Conservation (phyloP, 2,113 vertebrate species). For the Ovibos moschatus region DNA sequence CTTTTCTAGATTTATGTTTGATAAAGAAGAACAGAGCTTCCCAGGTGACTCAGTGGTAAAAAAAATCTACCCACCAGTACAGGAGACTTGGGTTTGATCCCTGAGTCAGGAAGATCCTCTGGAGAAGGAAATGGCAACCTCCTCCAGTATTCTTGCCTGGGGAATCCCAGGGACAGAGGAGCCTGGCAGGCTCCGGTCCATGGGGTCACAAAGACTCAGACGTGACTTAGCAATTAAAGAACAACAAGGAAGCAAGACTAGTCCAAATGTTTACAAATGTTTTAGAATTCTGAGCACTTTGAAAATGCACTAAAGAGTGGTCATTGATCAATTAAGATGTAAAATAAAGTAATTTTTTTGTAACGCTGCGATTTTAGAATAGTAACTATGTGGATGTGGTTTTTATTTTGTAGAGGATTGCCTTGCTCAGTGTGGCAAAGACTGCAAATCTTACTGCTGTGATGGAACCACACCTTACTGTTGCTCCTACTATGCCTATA, state of each 20-base stretch:
- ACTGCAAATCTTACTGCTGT: slow-evolving; percentile 92
- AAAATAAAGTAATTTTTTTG: slow-evolving; percentile 63
- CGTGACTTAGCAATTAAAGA: not conserved
- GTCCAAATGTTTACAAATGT: not conserved
- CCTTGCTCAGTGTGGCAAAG: slow-evolving; percentile 87
- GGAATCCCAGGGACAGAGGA: not conserved
- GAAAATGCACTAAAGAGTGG: not conserved
- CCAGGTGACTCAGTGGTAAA: not conserved
- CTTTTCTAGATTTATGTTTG: not conserved
- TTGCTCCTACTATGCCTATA: slow-evolving; percentile 95
- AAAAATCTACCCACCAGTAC: not conserved
- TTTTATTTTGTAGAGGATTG: slow-evolving; percentile 80
- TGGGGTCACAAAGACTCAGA: not conserved
- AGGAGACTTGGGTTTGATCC: not conserved
- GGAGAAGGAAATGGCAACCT: not conserved
- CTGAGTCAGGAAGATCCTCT: not conserved
- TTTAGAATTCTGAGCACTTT: not conserved
- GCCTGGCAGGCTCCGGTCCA: not conserved
- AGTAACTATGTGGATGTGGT: slow-evolving; percentile 2
- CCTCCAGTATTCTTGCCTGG: not conserved
- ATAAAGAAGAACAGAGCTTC: not conserved
- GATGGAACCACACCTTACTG: slow-evolving; percentile 91
- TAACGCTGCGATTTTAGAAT: slow-evolving; percentile 24
- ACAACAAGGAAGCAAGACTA: not conserved
- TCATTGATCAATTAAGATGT: not conserved